These are phyloP conservation scores for Molorchus minor DNA, from an alignment of 2,888 invertebrate genomes.

Conservation along the genomic window DNA sequence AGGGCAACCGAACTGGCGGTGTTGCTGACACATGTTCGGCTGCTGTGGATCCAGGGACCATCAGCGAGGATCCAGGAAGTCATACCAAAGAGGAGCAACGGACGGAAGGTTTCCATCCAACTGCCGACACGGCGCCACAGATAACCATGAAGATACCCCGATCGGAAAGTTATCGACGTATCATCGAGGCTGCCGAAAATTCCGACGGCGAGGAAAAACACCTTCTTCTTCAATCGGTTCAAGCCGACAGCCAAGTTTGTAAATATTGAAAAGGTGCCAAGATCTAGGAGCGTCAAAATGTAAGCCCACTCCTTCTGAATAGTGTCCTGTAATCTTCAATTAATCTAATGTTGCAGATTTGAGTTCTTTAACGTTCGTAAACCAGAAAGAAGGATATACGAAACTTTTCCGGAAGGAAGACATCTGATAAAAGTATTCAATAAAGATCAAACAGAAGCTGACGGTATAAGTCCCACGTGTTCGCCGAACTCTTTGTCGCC, in stretches of 20 bases:
- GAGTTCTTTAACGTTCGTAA: slow-evolving; percentile 64
- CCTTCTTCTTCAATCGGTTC: slow-evolving; percentile 59
- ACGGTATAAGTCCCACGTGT: slow-evolving; percentile 60
- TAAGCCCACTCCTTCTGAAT: slow-evolving; percentile 42
- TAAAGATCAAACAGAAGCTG: slow-evolving; percentile 56
- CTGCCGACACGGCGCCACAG: slow-evolving; percentile 42
- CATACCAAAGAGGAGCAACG: slow-evolving; percentile 9
- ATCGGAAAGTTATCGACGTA: slow-evolving; percentile 64
- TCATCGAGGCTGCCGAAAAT: slow-evolving; percentile 58
- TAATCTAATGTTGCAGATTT: slow-evolving; percentile 56
- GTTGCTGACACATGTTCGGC: slow-evolving; percentile 66
- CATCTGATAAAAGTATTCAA: slow-evolving; percentile 62
- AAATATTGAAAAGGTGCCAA: slow-evolving; percentile 60
- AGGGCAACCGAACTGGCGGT: slow-evolving; percentile 64
- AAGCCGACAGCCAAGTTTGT: slow-evolving; percentile 58
- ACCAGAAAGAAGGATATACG: slow-evolving; percentile 61
- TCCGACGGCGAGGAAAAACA: slow-evolving; percentile 43
- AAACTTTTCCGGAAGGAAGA: slow-evolving; percentile 61
- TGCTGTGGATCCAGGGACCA: slow-evolving; percentile 61
- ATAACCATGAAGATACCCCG: slow-evolving; percentile 64
- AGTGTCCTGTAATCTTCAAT: not conserved
- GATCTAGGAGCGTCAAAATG: slow-evolving; percentile 59
- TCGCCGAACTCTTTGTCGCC: slow-evolving; percentile 67
- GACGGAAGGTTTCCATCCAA: slow-evolving; percentile 52
- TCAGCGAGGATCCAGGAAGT: slow-evolving; percentile 24